A percentile compares a stretch with the other conserved stretches of the same genome.
phyloP scores from a whole-genome alignment of 2,797 vertebrate genomes.

The Lepus townsendii region DNA sequence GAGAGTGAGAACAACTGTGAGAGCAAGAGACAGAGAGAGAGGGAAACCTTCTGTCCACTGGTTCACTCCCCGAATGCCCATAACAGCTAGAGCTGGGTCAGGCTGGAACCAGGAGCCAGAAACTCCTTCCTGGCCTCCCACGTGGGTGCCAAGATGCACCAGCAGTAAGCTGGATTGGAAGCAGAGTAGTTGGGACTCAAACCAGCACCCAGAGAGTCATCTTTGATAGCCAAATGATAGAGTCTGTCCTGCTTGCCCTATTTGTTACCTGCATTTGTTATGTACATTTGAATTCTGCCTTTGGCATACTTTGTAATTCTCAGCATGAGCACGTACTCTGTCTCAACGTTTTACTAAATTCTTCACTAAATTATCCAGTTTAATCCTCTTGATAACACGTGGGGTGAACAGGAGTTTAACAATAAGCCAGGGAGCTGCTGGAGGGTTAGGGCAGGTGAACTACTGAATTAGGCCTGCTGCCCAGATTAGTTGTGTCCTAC shows the following conservation, averaged over 20 bases:
- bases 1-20: too few relatives aligned
- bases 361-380: background rate
- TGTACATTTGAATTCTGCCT: background rate
- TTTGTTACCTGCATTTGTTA: conserved; percentile 11
- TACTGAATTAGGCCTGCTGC: background rate
- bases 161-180: too few relatives aligned
- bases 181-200: too few relatives aligned
- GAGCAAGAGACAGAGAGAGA: too few relatives aligned
- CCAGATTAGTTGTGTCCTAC: background rate
- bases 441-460: background rate
- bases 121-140: too few relatives aligned
- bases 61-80: too few relatives aligned
- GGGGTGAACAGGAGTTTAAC: background rate
- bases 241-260: background rate
- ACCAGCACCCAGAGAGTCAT: background rate
- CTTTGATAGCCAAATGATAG: background rate
- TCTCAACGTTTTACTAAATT: background rate
- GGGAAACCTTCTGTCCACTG: too few relatives aligned
- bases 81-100: too few relatives aligned
- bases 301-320: conserved; percentile 38
- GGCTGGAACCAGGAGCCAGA: too few relatives aligned
- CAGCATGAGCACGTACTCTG: background rate
- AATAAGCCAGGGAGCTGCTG: conserved; percentile 27
- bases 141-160: too few relatives aligned
- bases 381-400: conserved; percentile 54